Evolutionary conservation across 37 sponge, comb jelly and placozoan species (phyloP).

Genomic region (Halichondria panicea): DNA sequence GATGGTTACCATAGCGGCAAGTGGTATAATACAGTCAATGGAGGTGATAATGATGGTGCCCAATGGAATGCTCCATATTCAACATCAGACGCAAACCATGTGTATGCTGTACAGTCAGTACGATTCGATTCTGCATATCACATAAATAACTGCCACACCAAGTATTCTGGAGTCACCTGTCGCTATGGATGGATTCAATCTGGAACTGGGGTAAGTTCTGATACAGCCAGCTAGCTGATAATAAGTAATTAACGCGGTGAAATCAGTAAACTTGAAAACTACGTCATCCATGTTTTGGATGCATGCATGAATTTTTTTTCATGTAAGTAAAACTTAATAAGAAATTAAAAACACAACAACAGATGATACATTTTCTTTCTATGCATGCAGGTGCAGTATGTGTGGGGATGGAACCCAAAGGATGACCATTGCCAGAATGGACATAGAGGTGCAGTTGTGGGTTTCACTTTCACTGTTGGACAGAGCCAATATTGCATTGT

Average conservation of each 20-base stretch:
- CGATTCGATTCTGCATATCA: not conserved
- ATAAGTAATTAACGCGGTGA: not conserved
- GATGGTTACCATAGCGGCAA: not conserved
- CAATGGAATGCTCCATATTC: not conserved
- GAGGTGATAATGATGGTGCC: not conserved
- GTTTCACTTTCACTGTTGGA: slow-evolving; percentile 4
- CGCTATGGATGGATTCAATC: not conserved
- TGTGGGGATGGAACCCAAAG: slow-evolving; percentile 33
- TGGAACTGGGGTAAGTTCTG: not conserved
- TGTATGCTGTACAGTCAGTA: not conserved
- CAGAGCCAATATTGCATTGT: slow-evolving; percentile 7
- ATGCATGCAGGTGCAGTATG: slow-evolving; percentile 2
- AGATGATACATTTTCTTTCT: not conserved
- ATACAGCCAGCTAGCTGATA: not conserved
- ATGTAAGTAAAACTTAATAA: too few relatives aligned
- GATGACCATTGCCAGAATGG: slow-evolving; percentile 1
- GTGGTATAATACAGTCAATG: not conserved
- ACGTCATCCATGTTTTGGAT: not conserved
- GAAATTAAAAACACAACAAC: too few relatives aligned
- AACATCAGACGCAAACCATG: not conserved
- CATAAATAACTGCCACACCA: not conserved
- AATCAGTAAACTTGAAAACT: not conserved
- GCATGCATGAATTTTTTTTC: too few relatives aligned
- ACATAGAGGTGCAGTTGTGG: slow-evolving; percentile 4
- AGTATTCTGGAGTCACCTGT: not conserved